These are phyloP conservation scores for Epinephelus lanceolatus DNA, from an alignment of 2,113 vertebrate genomes.

Conservation along the genomic window DNA sequence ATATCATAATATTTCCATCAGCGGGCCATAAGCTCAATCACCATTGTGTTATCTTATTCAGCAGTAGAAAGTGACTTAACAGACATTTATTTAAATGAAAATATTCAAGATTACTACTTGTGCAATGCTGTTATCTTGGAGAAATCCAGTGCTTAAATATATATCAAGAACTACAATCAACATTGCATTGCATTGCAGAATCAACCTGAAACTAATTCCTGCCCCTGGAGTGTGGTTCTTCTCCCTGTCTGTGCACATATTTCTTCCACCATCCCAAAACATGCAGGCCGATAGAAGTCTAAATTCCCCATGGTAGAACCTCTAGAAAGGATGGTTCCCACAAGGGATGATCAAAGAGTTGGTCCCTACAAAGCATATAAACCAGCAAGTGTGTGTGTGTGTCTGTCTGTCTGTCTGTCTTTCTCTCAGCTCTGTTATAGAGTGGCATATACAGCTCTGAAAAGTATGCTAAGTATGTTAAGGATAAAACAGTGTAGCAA, in stretches of 20 bases:
- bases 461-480: constrained; percentile 29
- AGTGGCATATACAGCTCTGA: not conserved
- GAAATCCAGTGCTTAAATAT: not conserved
- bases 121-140: not conserved
- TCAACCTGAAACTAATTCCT: not conserved
- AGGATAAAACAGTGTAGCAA: constrained; percentile 8
- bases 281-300: not conserved
- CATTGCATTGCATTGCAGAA: not conserved
- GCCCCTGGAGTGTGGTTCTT: not conserved
- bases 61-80: too few species aligned
- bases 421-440: constrained; percentile 1
- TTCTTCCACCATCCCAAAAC: not conserved
- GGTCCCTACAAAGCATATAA: too few species aligned
- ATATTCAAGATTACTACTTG: too few species aligned
- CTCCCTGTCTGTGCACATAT: not conserved
- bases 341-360: too few species aligned
- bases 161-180: not conserved
- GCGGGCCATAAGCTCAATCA: too few species aligned
- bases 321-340: too few species aligned
- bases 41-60: too few species aligned
- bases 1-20: too few species aligned
- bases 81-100: too few species aligned
- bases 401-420: not conserved
- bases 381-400: not conserved
- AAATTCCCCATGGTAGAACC: not conserved